A percentile compares a stretch with the other conserved stretches of the same genome.
These are phyloP conservation scores for Drosophila melanica DNA, from an alignment of 1,140 invertebrate species.

Conservation along the genomic window DNA sequence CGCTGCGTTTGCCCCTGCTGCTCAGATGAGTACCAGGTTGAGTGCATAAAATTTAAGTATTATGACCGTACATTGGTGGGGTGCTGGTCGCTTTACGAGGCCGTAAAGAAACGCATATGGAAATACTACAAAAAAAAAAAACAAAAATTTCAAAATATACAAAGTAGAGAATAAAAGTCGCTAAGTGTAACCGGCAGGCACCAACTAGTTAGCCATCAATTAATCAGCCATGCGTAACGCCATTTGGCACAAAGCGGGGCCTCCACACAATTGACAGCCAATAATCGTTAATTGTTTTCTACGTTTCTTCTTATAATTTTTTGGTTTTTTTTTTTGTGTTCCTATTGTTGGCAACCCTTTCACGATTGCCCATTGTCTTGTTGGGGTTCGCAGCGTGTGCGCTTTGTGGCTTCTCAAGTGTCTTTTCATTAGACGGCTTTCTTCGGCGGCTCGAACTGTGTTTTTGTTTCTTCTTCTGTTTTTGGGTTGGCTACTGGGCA, in stretches of 20 bases:
- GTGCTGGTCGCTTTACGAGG: conserved; percentile 57
- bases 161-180: not conserved
- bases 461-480: too few relatives aligned
- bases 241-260: conserved; percentile 72
- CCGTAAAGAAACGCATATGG: conserved; percentile 56
- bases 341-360: conserved; percentile 58
- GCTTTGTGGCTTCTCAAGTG: conserved; percentile 58
- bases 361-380: conserved; percentile 65
- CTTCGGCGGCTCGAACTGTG: not conserved
- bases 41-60: conserved; percentile 80
- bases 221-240: conserved; percentile 74
- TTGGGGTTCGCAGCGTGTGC: conserved; percentile 55
- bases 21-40: conserved; percentile 29
- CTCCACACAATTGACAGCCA: conserved; percentile 58
- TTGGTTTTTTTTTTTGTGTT: not conserved
- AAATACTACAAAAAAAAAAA: conserved; percentile 7
- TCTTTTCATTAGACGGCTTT: conserved; percentile 61
- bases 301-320: conserved; percentile 13
- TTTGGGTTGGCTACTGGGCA: conserved; percentile 47
- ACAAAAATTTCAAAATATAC: not conserved
- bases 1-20: not conserved
- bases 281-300: conserved; percentile 77
- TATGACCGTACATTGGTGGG: conserved; percentile 59
- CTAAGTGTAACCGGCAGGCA: conserved; percentile 1
- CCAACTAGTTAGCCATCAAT: conserved; percentile 49